Evolutionary conservation across 2,888 invertebrate species (phyloP), one percentile per base, ranked within the genome.

Genomic region (Acanthosoma haemorrhoidale): DNA sequence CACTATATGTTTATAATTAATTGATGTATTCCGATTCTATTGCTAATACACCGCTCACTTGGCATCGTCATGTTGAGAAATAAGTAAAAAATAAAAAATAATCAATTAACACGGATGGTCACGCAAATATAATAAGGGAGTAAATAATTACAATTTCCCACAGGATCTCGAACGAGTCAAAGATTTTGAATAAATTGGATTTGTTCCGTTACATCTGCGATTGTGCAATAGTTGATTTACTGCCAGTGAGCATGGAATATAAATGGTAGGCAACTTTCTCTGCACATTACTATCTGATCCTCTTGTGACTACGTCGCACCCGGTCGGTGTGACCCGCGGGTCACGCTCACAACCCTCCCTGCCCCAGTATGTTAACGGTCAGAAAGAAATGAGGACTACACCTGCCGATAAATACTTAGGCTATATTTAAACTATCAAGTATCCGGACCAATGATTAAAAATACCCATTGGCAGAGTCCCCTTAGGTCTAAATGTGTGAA

Each of bases 371-470:
- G 25, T n/a, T 25, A 25, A 13, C 25, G 9, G 21, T 8, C 51
- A 21, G n/a, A 25, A 51, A 51, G 51, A 51, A 51, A 51, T 51
- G 25, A 25, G n/a, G 29, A 51, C 43, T 51, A 18, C 51, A 51
- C 51, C 51, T 51, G 51, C 29, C 51, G 25, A 51, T 51, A 51
- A 51, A 51, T 51, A 51, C 51, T 51, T 25, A 51, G 51, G 29
- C 64, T 64, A 64, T 41, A 21, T 64, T 39, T 64, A 64, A 64
- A 64, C 64, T 64, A 64, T 64, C 64, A 64, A 64, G 64, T 64
- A 64, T 64, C 64, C 64, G 39, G 64, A 64, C 39, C 64, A 64
- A 36, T 38, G 64, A 39, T 38, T 64, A 64, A 64, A 64, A 29
- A 64, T 64, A 64, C 64, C 41, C 29, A 41, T 41, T 64, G 64